Percentiles rank a stretch among this genome's conserved stretches.
Evolutionary conservation across 2,888 invertebrate species (phyloP).

Genomic region (Scaptomyza tumidula): DNA sequence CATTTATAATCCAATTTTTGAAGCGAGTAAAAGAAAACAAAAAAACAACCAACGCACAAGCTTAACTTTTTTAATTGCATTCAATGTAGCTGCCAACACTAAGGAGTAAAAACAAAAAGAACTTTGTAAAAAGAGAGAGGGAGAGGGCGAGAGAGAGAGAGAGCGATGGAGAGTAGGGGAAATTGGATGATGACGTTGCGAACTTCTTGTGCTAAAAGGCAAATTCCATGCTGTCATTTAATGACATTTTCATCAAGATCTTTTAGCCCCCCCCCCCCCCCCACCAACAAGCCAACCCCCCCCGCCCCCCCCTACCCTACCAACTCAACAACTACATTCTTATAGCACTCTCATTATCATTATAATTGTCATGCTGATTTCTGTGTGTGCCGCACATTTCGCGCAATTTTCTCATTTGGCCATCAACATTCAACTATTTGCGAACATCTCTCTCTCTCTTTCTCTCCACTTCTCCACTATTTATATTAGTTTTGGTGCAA

Average conservation of each 20-base stretch:
- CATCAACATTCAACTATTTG: constrained; percentile 43
- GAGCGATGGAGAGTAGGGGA: not conserved
- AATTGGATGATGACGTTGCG: constrained; percentile 49
- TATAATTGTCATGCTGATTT: constrained; percentile 79
- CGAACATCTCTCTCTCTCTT: constrained; percentile 50
- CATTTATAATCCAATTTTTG: not conserved
- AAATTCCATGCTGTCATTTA: constrained; percentile 66
- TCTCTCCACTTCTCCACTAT: constrained; percentile 1
- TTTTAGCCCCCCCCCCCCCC: not conserved
- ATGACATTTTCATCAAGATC: constrained; percentile 73
- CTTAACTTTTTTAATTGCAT: constrained; percentile 75
- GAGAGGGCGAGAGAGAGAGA: not conserved
- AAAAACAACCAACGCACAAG: constrained; percentile 22
- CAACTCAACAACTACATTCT: constrained; percentile 12
- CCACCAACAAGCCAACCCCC: not conserved
- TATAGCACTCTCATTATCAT: constrained; percentile 67
- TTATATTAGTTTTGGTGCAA: constrained; percentile 26
- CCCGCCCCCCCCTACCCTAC: not conserved
- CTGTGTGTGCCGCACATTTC: constrained; percentile 28
- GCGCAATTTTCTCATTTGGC: constrained; percentile 28
- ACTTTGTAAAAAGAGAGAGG: constrained; percentile 20
- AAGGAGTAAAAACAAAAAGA: constrained; percentile 16
- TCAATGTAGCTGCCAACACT: constrained; percentile 70
- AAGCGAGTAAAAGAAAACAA: not conserved
- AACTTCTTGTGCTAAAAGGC: constrained; percentile 41